Conservation (phyloP, 2,113 vertebrate species). For the Pomatorhinus ruficollis region DNA sequence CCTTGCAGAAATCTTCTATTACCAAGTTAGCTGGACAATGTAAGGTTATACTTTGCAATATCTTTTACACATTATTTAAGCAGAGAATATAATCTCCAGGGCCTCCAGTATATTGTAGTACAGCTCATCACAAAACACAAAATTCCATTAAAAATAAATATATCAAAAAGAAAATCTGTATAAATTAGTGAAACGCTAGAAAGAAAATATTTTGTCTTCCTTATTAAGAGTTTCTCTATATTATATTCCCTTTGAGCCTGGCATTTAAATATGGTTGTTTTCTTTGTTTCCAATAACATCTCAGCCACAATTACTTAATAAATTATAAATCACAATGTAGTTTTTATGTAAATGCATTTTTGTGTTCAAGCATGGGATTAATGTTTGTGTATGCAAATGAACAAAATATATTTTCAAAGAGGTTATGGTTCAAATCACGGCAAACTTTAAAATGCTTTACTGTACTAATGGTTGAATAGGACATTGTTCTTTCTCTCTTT, state of each 20-base stretch:
- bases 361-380: conserved; percentile 58
- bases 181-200: conserved; percentile 2
- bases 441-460: conserved; percentile 63
- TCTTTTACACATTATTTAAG: background rate
- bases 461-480: conserved; percentile 51
- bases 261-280: conserved; percentile 17
- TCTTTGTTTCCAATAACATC: conserved; percentile 43
- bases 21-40: background rate
- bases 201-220: background rate
- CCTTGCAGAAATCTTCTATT: background rate
- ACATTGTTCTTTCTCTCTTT: background rate
- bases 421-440: conserved; percentile 67
- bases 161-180: background rate
- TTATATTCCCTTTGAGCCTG: background rate
- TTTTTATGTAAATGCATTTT: conserved; percentile 56
- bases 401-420: conserved; percentile 55
- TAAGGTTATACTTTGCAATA: background rate
- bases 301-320: conserved; percentile 59
- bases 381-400: conserved; percentile 52
- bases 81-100: background rate
- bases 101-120: background rate
- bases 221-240: background rate
- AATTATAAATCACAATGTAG: conserved; percentile 53
- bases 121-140: background rate
- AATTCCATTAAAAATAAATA: background rate